phyloP scores from a whole-genome alignment of 2,113 vertebrate species.

The Ptychochromis oligacanthus region DNA sequence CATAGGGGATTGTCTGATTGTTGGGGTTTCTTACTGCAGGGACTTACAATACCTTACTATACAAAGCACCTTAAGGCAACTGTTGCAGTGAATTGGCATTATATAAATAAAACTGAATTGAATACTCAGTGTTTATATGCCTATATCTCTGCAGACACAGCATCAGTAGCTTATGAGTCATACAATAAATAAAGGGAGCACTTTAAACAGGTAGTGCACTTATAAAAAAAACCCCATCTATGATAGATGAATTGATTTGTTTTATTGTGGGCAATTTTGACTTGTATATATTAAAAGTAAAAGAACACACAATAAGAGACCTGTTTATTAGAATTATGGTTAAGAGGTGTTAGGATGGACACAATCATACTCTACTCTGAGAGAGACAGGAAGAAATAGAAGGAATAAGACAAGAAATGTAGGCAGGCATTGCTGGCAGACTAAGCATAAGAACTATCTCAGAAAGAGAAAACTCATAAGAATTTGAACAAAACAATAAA shows the following conservation, averaged over 20 bases:
- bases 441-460: constrained; percentile 16
- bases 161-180: constrained; percentile 15
- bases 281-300: neutral
- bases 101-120: neutral
- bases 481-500: neutral
- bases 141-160: neutral
- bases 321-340: constrained; percentile 9
- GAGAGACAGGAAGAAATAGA: neutral
- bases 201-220: neutral
- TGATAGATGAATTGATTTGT: constrained; percentile 12
- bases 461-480: neutral
- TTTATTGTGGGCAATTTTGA: neutral
- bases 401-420: constrained; percentile 4
- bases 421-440: constrained; percentile 18
- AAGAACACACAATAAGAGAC: neutral
- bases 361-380: neutral
- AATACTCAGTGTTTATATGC: neutral
- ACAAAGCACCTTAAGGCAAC: neutral
- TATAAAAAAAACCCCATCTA: neutral
- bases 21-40: no score
- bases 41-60: no score
- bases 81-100: neutral
- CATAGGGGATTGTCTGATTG: no score
- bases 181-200: neutral
- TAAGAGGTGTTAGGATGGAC: neutral